A percentile compares a stretch with the other conserved stretches of the same genome.
These are phyloP conservation scores for Pagrus major DNA, from an alignment of 2,113 vertebrate species.

Conservation along the genomic window DNA sequence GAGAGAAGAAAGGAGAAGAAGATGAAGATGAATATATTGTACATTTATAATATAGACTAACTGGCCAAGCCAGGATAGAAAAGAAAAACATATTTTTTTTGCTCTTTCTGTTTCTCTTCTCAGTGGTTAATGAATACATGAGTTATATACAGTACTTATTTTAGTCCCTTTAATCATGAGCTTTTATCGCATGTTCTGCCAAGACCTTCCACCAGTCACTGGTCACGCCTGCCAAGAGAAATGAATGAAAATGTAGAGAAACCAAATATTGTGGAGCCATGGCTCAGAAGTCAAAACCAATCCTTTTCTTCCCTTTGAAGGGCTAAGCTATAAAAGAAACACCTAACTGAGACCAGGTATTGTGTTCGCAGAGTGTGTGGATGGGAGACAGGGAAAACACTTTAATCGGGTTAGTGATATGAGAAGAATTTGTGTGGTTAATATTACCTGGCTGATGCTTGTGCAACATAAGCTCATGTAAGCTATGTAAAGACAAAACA, in stretches of 20 bases:
- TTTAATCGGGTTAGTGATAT: slow-evolving; percentile 43
- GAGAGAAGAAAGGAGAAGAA: slow-evolving; percentile 18
- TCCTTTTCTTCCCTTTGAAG: slow-evolving; percentile 71
- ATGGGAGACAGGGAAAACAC: slow-evolving; percentile 44
- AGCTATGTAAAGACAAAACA: slow-evolving; percentile 58
- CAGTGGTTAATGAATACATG: slow-evolving; percentile 84
- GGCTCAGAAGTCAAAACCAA: slow-evolving; percentile 75
- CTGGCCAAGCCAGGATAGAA: slow-evolving; percentile 55
- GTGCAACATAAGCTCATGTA: slow-evolving; percentile 53
- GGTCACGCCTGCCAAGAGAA: slow-evolving; percentile 79
- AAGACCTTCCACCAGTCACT: slow-evolving; percentile 82
- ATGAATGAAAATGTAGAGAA: slow-evolving; percentile 83
- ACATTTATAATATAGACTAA: slow-evolving; percentile 65
- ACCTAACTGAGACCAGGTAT: slow-evolving; percentile 74
- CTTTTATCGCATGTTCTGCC: slow-evolving; percentile 81
- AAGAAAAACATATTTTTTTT: slow-evolving; percentile 73
- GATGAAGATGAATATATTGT: slow-evolving; percentile 59
- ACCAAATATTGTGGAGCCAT: slow-evolving; percentile 81
- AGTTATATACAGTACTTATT: slow-evolving; percentile 85
- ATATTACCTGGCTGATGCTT: slow-evolving; percentile 55
- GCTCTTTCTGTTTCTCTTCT: slow-evolving; percentile 75
- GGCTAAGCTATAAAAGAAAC: slow-evolving; percentile 70
- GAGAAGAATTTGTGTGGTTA: slow-evolving; percentile 43
- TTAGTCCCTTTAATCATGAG: slow-evolving; percentile 86
- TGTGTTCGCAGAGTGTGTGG: slow-evolving; percentile 39